A percentile compares a stretch with the other conserved stretches of the same genome.
These are phyloP conservation scores for Hippocampus zosterae DNA, from an alignment of 2,113 vertebrate species.

Conservation along the genomic window DNA sequence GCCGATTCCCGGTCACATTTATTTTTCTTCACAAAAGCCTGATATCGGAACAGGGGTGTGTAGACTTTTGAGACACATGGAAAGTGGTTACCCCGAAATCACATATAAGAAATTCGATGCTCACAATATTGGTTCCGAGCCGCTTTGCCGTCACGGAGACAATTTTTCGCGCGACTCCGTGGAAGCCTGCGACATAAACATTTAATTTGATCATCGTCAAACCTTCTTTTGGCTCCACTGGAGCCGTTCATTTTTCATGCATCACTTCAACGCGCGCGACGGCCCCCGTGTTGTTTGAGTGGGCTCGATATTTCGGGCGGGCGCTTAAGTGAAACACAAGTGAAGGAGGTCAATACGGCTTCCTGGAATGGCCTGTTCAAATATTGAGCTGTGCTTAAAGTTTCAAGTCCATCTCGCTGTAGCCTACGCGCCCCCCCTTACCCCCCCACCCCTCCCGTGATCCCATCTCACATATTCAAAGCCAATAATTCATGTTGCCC, in stretches of 20 bases:
- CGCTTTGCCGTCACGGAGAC: background rate
- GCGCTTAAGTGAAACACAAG: conserved; percentile 51
- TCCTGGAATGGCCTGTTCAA: conserved; percentile 58
- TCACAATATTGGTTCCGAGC: background rate
- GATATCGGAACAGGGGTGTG: background rate
- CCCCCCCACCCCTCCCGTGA: conserved; percentile 9
- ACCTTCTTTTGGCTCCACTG: conserved; percentile 12
- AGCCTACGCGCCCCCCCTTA: conserved; percentile 9
- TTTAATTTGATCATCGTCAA: background rate
- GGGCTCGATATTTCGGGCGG: conserved; percentile 40
- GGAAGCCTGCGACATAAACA: background rate
- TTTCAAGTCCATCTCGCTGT: conserved; percentile 50
- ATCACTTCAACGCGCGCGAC: conserved; percentile 24
- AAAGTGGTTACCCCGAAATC: background rate
- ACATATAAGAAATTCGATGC: no score
- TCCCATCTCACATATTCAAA: conserved; percentile 47
- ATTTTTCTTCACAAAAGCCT: no score
- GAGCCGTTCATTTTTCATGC: conserved; percentile 33
- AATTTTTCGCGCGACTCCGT: background rate
- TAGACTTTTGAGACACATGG: background rate
- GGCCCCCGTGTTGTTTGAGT: conserved; percentile 41
- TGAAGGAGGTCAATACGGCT: conserved; percentile 58
- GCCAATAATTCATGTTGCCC: conserved; percentile 60
- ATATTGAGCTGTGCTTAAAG: conserved; percentile 63
- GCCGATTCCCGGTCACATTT: background rate